These are phyloP conservation scores for Napeogenes inachia DNA, from an alignment of 2,888 invertebrate species.

Conservation along the genomic window DNA sequence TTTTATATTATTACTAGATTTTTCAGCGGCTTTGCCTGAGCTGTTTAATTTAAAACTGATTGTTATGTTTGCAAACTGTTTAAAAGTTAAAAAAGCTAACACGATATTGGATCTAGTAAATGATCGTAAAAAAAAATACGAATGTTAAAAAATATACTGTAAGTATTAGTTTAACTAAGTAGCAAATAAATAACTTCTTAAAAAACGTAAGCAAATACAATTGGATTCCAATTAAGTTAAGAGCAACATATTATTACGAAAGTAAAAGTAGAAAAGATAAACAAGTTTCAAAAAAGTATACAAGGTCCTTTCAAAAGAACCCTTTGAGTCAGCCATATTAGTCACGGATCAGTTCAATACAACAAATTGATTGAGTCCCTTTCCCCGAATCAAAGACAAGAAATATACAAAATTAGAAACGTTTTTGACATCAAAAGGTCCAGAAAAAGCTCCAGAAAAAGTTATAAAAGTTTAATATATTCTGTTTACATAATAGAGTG, in stretches of 20 bases:
- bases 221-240: not conserved
- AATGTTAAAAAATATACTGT: too few relatives aligned
- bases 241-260: not conserved
- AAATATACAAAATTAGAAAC: conserved; percentile 4
- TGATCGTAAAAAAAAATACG: too few relatives aligned
- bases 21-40: too few relatives aligned
- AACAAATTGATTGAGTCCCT: conserved; percentile 15
- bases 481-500: too few relatives aligned
- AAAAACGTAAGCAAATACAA: not conserved
- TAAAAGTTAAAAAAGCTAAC: too few relatives aligned
- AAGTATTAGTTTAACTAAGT: too few relatives aligned
- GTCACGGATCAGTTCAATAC: conserved; percentile 14
- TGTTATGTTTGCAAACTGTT: too few relatives aligned
- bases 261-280: conserved; percentile 8
- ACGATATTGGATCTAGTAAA: too few relatives aligned
- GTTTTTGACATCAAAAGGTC: not conserved
- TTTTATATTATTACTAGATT: too few relatives aligned
- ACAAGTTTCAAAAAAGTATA: conserved; percentile 3
- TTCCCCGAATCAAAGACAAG: conserved; percentile 10
- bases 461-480: too few relatives aligned
- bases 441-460: not conserved
- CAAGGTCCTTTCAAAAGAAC: conserved; percentile 8
- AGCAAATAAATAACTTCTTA: too few relatives aligned
- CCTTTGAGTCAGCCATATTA: conserved; percentile 13
- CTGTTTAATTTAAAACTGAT: too few relatives aligned